Conservation (phyloP, 1,140 invertebrate species). For the Lethrus apterus region DNA sequence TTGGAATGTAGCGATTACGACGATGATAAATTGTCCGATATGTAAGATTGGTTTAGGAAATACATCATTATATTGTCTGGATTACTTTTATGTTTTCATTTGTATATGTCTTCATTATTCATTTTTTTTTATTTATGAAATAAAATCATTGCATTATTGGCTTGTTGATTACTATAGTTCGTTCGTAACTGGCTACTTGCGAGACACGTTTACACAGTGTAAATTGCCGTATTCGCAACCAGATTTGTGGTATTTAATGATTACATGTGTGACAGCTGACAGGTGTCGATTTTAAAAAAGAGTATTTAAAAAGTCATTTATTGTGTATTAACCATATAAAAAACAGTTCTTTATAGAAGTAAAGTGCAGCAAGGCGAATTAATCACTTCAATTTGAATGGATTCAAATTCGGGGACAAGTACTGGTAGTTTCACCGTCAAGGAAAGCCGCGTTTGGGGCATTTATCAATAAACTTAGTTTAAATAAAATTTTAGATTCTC, state of each 20-base stretch:
- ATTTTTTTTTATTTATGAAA: background rate
- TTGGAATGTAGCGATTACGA: slow-evolving; percentile 12
- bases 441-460: too few species aligned
- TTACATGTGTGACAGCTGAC: background rate
- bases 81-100: slow-evolving; percentile 13
- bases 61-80: slow-evolving; percentile 9
- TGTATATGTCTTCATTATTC: slow-evolving; percentile 12
- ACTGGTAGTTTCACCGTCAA: too few species aligned
- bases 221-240: background rate
- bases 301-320: background rate
- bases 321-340: too few species aligned
- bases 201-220: background rate
- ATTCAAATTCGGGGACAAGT: too few species aligned
- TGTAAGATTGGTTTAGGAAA: slow-evolving; percentile 12
- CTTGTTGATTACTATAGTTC: background rate
- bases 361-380: background rate
- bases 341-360: too few species aligned
- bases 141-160: slow-evolving; percentile 7
- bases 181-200: background rate
- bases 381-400: slow-evolving; percentile 1
- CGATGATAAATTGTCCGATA: slow-evolving; percentile 14
- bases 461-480: too few species aligned
- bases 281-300: background rate
- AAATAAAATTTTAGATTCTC: too few species aligned
- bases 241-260: background rate